phyloP scores from a whole-genome alignment of 2,888 invertebrate genomes.

The Cacoxenus indagator region DNA sequence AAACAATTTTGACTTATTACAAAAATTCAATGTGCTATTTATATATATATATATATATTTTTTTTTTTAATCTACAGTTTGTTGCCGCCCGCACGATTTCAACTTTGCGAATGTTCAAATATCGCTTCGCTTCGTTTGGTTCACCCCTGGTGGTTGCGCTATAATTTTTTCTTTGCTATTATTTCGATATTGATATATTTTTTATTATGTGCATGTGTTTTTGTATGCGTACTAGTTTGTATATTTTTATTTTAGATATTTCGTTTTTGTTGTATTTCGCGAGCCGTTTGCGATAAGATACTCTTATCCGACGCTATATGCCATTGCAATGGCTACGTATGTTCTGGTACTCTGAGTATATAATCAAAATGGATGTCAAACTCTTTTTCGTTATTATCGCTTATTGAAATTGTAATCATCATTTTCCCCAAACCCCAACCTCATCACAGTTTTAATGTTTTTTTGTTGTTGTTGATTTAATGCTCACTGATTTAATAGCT shows the following conservation, averaged over 20 bases:
- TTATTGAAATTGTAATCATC: too few relatives aligned
- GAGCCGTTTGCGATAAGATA: slow-evolving; percentile 2
- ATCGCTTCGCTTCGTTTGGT: neutral
- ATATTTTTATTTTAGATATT: neutral
- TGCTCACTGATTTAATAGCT: too few relatives aligned
- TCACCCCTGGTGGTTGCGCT: slow-evolving; percentile 1
- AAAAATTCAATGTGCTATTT: neutral
- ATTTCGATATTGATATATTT: neutral
- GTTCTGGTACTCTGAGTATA: too few relatives aligned
- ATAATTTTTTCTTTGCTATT: neutral
- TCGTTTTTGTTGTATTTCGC: neutral
- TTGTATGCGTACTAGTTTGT: neutral
- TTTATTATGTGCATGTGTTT: neutral
- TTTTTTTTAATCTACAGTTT: neutral
- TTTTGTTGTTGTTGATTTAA: too few relatives aligned
- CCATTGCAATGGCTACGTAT: neutral
- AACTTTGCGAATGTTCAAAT: neutral
- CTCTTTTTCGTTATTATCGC: too few relatives aligned
- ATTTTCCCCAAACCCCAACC: too few relatives aligned
- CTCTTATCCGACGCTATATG: neutral
- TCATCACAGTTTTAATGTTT: too few relatives aligned
- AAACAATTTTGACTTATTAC: neutral
- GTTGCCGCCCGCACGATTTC: neutral
- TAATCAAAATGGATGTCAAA: too few relatives aligned
- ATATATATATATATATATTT: neutral